A percentile compares a stretch with the other conserved stretches of the same genome.
Conservation (phyloP, 2,113 vertebrate species). For the Pseudopipra pipra region DNA sequence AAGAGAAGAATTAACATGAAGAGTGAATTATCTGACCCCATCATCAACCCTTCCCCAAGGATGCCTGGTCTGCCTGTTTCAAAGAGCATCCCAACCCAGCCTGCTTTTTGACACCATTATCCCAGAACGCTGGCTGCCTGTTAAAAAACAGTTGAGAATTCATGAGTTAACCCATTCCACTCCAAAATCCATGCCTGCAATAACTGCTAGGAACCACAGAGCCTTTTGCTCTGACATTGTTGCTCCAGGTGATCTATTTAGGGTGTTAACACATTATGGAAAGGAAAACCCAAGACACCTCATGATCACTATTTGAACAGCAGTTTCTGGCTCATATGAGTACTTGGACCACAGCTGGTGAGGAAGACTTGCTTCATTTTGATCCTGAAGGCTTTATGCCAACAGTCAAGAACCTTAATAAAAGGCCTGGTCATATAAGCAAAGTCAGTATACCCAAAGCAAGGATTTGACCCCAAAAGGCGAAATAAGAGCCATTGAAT, state of each 20-base stretch:
- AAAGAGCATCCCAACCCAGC: background rate
- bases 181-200: background rate
- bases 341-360: background rate
- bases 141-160: background rate
- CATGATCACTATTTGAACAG: background rate
- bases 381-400: background rate
- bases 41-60: conserved; percentile 6
- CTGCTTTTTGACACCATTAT: conserved; percentile 33
- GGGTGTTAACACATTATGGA: background rate
- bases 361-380: background rate
- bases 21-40: conserved; percentile 26
- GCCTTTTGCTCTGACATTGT: background rate
- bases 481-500: background rate
- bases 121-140: background rate
- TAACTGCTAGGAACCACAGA: background rate
- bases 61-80: background rate
- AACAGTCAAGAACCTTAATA: background rate
- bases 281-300: background rate
- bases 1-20: conserved; percentile 21
- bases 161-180: background rate
- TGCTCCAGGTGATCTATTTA: background rate
- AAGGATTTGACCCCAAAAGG: background rate
- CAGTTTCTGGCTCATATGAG: background rate
- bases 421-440: background rate
- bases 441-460: background rate